A percentile compares a stretch with the other conserved stretches of the same genome.
Conservation (phyloP, 2,888 invertebrate genomes). For the Drosophila paranaensis region DNA sequence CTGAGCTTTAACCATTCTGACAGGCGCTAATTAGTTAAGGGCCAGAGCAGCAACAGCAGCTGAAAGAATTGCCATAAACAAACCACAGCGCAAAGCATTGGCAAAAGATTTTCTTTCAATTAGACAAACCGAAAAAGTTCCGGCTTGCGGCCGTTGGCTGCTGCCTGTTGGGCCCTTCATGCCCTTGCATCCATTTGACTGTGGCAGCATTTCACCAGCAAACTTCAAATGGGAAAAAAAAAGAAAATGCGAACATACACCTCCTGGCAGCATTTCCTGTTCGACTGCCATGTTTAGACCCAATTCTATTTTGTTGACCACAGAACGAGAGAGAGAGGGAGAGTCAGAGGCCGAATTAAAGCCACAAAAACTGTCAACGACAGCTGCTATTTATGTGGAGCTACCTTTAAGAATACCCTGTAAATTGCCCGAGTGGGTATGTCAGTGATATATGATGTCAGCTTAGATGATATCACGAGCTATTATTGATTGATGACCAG, state of each 20-base stretch:
- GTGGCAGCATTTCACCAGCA: constrained; percentile 5
- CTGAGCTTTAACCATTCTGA: constrained; percentile 31
- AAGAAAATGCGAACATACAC: background rate
- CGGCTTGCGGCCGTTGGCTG: constrained; percentile 4
- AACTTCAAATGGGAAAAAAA: constrained; percentile 3
- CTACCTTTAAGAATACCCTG: constrained; percentile 38
- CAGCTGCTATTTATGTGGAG: constrained; percentile 62
- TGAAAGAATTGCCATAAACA: constrained; percentile 19
- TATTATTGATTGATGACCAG: constrained; percentile 1
- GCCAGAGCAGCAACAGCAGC: background rate
- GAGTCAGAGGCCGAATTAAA: constrained; percentile 22
- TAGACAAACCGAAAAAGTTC: constrained; percentile 46
- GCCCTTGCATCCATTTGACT: constrained; percentile 15
- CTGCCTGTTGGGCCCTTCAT: background rate
- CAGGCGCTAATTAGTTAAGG: constrained; percentile 64
- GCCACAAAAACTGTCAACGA: constrained; percentile 31
- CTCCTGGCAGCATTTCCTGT: constrained; percentile 13
- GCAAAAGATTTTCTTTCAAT: constrained; percentile 65
- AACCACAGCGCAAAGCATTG: constrained; percentile 38
- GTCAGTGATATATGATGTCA: background rate
- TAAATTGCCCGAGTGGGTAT: background rate
- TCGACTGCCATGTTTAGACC: background rate
- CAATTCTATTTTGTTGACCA: constrained; percentile 5
- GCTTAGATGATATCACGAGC: background rate
- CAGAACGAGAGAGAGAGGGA: constrained; percentile 4